Evolutionary conservation across 2,888 invertebrate species (phyloP), one percentile per base, ranked within the genome.

Genomic region (Octodonta nipae): DNA sequence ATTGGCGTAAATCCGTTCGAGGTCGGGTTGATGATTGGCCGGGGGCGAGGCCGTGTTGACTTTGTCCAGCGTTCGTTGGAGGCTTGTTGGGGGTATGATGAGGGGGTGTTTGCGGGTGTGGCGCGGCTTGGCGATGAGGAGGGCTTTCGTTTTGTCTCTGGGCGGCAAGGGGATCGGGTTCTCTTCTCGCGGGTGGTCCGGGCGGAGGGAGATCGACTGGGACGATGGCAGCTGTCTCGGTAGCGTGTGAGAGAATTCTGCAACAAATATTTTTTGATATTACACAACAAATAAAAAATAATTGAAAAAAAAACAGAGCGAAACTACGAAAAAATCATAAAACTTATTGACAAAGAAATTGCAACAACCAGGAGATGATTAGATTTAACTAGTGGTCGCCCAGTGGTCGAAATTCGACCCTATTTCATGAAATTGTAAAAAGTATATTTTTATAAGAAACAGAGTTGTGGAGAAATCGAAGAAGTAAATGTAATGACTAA

Each of bases 91-190:
- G 3, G 83, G 81, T 45, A 84, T 78, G 30, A 85, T 75, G 20
- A 87, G 62, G 0, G 86, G 85, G 65, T 85, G 79, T 54, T 83
- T 86, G 22, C 86, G 66, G 34, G 82, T 79, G 53, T 84, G 84
- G 8, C 84, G 66, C 1, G 76, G 73, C 51, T 80, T 72, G 16
- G 66, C 68, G 6, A 73, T 68, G 37, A 73, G 66, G n/a, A 75
- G 61, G 1, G 67, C 66, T 52, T 75, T 73, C 13, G 71, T 72
- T 13, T 77, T 66, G 52, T 83, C 82, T 43, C 83, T 68, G 0
- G 86, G 84, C 1, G 86, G 86, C 40, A 87, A 59, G 1, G 85
- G 85, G 39, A 85, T 73, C 1, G 78, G 77, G 61, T 83, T 83
- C 24, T 62, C 60, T 8, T 61, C 61, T 32, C 35, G 44, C 10